These are phyloP conservation scores for Meta bourneti DNA, from an alignment of 2,888 invertebrate genomes.

Conservation along the genomic window DNA sequence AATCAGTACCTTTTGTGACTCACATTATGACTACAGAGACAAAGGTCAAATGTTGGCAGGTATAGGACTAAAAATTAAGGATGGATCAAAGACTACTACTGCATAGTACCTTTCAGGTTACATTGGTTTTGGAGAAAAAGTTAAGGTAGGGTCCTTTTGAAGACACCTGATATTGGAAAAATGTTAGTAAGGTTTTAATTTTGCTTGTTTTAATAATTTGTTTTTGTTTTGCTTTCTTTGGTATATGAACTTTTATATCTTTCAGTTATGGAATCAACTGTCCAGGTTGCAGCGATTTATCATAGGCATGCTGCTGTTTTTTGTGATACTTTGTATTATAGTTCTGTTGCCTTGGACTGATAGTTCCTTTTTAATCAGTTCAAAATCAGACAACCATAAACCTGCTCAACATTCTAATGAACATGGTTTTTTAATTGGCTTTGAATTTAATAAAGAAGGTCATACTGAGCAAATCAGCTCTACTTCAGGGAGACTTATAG, in stretches of 20 bases:
- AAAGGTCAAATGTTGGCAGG: no score
- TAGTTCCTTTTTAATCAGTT: slow-evolving; percentile 54
- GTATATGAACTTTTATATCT: neutral
- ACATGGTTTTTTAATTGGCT: slow-evolving; percentile 9
- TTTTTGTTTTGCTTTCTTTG: neutral
- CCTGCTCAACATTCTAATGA: slow-evolving; percentile 25
- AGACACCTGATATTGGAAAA: no score
- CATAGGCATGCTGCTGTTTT: slow-evolving; percentile 66
- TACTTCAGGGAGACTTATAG: neutral
- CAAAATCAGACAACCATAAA: slow-evolving; percentile 32
- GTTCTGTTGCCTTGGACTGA: slow-evolving; percentile 73
- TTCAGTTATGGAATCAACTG: slow-evolving; percentile 73
- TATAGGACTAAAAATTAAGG: no score
- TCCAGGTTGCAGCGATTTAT: slow-evolving; percentile 72
- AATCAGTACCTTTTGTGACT: no score
- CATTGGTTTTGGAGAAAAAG: no score
- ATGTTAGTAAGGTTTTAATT: no score
- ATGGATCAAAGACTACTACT: no score
- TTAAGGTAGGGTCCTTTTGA: no score
- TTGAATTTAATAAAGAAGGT: slow-evolving; percentile 24
- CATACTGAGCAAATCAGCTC: slow-evolving; percentile 1
- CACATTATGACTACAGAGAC: no score
- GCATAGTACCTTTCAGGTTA: no score
- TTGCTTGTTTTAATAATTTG: neutral
- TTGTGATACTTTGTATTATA: slow-evolving; percentile 69